These are phyloP conservation scores for Scaptodrosophila lebanonensis DNA, from an alignment of 1,140 invertebrate genomes.

Conservation along the genomic window DNA sequence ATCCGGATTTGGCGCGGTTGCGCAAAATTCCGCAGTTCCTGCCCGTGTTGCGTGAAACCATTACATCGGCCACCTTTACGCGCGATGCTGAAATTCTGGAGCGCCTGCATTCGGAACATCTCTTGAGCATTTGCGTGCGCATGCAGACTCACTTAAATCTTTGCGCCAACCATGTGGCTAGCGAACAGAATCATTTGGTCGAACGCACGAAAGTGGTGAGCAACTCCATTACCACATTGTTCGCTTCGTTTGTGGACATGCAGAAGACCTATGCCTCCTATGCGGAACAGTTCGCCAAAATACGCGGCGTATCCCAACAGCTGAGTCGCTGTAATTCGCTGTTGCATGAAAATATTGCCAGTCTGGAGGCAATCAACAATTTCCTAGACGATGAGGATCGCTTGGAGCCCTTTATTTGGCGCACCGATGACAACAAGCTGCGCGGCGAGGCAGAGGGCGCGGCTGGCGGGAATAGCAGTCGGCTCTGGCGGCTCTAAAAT, in stretches of 20 bases:
- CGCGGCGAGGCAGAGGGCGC: conserved; percentile 68
- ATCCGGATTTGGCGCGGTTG: conserved; percentile 88
- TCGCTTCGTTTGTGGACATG: conserved; percentile 84
- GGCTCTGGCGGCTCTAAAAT: conserved; percentile 55
- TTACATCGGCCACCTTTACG: conserved; percentile 88
- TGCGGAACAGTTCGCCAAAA: conserved; percentile 89
- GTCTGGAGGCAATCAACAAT: conserved; percentile 90
- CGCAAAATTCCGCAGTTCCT: conserved; percentile 93
- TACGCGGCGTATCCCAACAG: conserved; percentile 87
- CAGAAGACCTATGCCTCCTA: conserved; percentile 90
- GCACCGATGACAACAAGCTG: conserved; percentile 79
- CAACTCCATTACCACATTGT: conserved; percentile 83
- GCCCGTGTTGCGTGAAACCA: conserved; percentile 92
- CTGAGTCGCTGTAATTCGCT: conserved; percentile 88
- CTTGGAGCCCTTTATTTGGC: conserved; percentile 94
- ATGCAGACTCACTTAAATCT: conserved; percentile 82
- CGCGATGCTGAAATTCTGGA: conserved; percentile 93
- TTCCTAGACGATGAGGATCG: conserved; percentile 89
- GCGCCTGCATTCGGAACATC: conserved; percentile 82
- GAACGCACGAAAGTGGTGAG: conserved; percentile 86
- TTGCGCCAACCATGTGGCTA: conserved; percentile 84
- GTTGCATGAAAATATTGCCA: conserved; percentile 90
- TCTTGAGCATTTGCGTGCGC: conserved; percentile 63
- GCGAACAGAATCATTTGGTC: conserved; percentile 85
- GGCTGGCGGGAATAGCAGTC: conserved; percentile 76